A percentile compares a stretch with the other conserved stretches of the same genome.
These are phyloP conservation scores for Motacilla tschutschensis DNA, from an alignment of 2,113 vertebrate genomes.

Conservation along the genomic window DNA sequence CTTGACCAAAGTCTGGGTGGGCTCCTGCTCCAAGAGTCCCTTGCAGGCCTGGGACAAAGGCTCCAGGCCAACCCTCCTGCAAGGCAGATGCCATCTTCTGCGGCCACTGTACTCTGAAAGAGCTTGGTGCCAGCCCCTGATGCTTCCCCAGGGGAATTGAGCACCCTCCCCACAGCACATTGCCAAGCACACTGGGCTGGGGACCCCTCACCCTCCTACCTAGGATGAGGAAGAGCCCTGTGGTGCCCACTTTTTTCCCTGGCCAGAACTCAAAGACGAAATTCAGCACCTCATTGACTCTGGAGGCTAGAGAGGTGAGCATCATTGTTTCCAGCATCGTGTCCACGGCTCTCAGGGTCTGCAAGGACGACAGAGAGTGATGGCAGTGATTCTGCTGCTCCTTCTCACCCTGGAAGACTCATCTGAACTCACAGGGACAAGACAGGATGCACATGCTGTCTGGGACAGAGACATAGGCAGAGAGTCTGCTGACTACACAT, in stretches of 20 bases:
- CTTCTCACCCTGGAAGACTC: neutral
- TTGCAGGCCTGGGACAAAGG: neutral
- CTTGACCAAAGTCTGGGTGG: neutral
- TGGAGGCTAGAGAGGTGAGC: neutral
- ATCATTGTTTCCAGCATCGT: neutral
- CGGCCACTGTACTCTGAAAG: neutral
- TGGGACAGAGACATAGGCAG: rapidly evolving
- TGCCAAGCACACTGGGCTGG: neutral
- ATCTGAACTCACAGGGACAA: neutral
- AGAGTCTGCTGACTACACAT: neutral
- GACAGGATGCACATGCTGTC: neutral
- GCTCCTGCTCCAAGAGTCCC: neutral
- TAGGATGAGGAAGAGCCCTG: neutral
- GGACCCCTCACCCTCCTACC: neutral
- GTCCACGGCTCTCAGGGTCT: neutral
- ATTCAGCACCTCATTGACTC: neutral
- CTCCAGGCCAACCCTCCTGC: neutral
- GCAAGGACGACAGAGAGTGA: neutral
- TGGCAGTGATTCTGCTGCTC: neutral
- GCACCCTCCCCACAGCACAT: neutral
- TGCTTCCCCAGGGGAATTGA: neutral
- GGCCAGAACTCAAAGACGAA: neutral
- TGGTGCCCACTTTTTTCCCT: neutral
- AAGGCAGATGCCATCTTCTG: neutral
- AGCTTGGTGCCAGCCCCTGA: neutral